phyloP scores from a whole-genome alignment of 2,797 vertebrate genomes.

The Pelodytes ibericus region DNA sequence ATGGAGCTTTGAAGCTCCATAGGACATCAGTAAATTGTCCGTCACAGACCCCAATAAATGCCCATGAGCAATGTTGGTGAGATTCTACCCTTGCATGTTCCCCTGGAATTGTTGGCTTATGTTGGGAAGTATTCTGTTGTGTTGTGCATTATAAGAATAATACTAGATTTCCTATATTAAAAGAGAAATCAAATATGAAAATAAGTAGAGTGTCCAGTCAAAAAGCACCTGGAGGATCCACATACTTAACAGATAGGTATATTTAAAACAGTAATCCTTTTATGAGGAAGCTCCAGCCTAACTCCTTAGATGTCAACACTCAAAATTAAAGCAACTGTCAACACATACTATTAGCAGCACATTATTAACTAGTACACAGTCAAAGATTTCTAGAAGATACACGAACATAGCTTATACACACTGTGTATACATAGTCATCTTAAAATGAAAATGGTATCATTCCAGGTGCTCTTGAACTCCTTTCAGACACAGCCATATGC shows the following conservation, averaged over 20 bases:
- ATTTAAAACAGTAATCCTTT: conserved; percentile 25
- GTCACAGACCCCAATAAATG: no score
- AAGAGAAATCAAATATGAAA: no score
- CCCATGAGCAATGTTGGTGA: no score
- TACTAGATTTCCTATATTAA: no score
- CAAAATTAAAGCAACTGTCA: conserved; percentile 27
- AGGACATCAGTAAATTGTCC: no score
- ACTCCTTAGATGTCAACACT: conserved; percentile 23
- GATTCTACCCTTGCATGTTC: no score
- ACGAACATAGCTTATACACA: not conserved
- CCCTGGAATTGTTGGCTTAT: no score
- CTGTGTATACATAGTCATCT: not conserved
- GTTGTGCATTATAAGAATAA: no score
- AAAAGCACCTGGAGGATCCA: conserved; percentile 18
- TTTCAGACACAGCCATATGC: no score
- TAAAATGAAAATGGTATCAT: not conserved
- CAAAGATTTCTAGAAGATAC: not conserved
- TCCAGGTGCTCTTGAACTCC: not conserved
- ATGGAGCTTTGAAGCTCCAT: no score
- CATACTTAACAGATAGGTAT: not conserved
- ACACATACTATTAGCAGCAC: conserved; percentile 26
- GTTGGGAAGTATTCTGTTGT: no score
- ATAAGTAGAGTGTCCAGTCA: not conserved
- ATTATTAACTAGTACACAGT: not conserved
- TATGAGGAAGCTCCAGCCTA: conserved; percentile 7